A percentile compares a stretch with the other conserved stretches of the same genome.
phyloP scores from a whole-genome alignment of 2,888 invertebrate species.

The Caenorhabditis becei region DNA sequence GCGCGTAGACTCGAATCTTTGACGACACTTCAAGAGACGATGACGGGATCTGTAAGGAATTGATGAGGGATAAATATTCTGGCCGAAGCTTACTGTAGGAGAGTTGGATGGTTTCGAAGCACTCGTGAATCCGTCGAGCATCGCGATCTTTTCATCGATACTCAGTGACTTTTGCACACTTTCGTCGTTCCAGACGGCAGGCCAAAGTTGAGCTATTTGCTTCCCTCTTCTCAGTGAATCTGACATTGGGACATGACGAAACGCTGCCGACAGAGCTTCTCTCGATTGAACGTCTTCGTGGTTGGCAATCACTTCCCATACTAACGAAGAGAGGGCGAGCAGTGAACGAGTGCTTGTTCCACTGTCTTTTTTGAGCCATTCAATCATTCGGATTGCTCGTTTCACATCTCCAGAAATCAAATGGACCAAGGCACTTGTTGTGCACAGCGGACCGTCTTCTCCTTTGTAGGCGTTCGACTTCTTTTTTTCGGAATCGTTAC shows the following conservation, averaged over 20 bases:
- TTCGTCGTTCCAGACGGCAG: conserved; percentile 66
- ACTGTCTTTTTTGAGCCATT: conserved; percentile 41
- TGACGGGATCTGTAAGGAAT: conserved; percentile 52
- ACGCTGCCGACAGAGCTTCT: conserved; percentile 64
- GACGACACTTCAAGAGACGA: conserved; percentile 58
- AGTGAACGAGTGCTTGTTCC: conserved; percentile 47
- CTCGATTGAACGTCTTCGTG: conserved; percentile 71
- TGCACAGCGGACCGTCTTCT: conserved; percentile 58
- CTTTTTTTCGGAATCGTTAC: background rate
- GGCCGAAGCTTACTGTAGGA: conserved; percentile 41
- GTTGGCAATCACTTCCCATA: conserved; percentile 72
- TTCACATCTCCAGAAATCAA: conserved; percentile 67
- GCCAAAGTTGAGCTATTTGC: conserved; percentile 67
- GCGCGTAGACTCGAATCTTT: conserved; percentile 63
- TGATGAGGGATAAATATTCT: background rate
- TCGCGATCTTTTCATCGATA: conserved; percentile 65
- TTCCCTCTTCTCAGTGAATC: conserved; percentile 64
- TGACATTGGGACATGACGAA: conserved; percentile 65
- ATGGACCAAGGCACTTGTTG: conserved; percentile 63
- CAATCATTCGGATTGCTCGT: conserved; percentile 60
- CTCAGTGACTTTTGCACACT: conserved; percentile 56
- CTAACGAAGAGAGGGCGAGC: conserved; percentile 62
- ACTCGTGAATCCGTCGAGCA: conserved; percentile 63
- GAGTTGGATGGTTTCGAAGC: conserved; percentile 50
- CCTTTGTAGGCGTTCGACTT: conserved; percentile 21